Conservation (phyloP, 2,797 vertebrate species). For the Malurus splendens region DNA sequence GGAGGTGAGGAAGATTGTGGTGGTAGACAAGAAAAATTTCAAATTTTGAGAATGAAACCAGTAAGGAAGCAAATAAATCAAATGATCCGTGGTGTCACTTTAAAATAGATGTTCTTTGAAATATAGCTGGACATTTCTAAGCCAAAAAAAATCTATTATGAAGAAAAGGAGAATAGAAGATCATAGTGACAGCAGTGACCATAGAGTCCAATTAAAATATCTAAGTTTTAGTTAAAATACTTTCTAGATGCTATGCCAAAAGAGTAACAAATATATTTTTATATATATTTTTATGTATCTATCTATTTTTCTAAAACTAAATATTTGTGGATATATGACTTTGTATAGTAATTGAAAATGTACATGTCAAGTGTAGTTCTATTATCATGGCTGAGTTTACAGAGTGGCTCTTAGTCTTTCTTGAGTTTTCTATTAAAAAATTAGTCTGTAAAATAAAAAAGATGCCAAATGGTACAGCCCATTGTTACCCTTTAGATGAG, state of each 20-base stretch:
- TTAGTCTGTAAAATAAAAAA: not conserved
- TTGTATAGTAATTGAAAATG: not conserved
- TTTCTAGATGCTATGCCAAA: not conserved
- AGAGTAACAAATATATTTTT: not conserved
- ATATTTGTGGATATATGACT: not conserved
- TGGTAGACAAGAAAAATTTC: not conserved
- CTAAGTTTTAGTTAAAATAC: not conserved
- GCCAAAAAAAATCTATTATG: not conserved
- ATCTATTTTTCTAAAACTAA: not conserved
- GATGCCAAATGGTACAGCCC: not conserved
- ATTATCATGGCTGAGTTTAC: not conserved
- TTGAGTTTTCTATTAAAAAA: not conserved
- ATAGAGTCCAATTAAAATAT: not conserved
- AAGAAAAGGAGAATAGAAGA: not conserved
- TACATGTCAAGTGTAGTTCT: not conserved
- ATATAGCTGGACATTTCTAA: not conserved
- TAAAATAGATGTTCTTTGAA: not conserved
- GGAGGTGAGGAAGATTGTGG: not conserved
- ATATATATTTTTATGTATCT: not conserved
- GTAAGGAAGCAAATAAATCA: not conserved
- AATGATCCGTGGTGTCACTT: not conserved
- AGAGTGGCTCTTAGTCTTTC: not conserved
- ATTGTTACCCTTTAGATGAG: not conserved
- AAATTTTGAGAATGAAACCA: not conserved
- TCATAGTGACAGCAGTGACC: not conserved